phyloP scores from a whole-genome alignment of 2,888 invertebrate genomes.

The Mycalesis mineus region DNA sequence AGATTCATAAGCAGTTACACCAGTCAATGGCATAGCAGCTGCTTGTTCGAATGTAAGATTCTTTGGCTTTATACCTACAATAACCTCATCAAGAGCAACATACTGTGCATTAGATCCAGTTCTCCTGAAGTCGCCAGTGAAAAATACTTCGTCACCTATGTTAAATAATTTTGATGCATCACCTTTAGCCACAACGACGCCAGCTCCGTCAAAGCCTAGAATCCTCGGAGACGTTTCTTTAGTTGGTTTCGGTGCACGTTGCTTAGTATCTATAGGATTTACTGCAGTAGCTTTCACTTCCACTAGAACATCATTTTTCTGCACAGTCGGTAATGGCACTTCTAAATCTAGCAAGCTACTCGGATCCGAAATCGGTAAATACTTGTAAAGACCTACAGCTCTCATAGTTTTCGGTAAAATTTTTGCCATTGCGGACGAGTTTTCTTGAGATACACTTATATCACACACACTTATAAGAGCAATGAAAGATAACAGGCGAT shows the following conservation, averaged over 20 bases:
- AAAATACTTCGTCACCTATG: conserved; percentile 64
- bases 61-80: conserved; percentile 57
- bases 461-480: not conserved
- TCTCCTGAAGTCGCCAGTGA: conserved; percentile 53
- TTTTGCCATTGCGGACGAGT: conserved; percentile 26
- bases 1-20: conserved; percentile 60
- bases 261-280: conserved; percentile 65
- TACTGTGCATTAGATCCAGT: conserved; percentile 65
- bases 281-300: conserved; percentile 64
- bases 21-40: conserved; percentile 63
- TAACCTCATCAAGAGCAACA: conserved; percentile 52
- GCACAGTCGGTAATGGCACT: conserved; percentile 49
- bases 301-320: conserved; percentile 53
- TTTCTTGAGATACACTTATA: not conserved
- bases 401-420: conserved; percentile 59
- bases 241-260: conserved; percentile 55
- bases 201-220: conserved; percentile 66
- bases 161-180: conserved; percentile 44
- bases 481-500: conserved; percentile 8
- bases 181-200: conserved; percentile 56
- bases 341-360: conserved; percentile 60
- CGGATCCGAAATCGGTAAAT: conserved; percentile 56
- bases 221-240: conserved; percentile 52
- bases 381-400: conserved; percentile 65
- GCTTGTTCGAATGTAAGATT: conserved; percentile 61